phyloP scores from a whole-genome alignment of 2,113 vertebrate genomes.

The Ptilonorhynchus violaceus region DNA sequence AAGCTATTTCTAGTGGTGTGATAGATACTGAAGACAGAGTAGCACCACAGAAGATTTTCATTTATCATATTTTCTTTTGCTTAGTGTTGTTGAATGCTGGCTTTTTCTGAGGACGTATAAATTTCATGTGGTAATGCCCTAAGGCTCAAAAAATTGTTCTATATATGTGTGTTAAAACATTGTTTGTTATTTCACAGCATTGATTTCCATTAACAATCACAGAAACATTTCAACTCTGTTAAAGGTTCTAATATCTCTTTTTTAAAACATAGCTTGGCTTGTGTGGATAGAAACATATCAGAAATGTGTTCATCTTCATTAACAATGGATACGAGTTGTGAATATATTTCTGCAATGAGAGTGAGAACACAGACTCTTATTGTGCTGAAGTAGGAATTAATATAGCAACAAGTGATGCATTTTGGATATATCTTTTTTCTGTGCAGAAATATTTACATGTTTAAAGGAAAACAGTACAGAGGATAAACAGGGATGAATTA shows the following conservation, averaged over 20 bases:
- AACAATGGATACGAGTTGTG: not conserved
- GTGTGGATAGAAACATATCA: not conserved
- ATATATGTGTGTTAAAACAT: not conserved
- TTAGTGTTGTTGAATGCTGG: not conserved
- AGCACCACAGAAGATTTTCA: not conserved
- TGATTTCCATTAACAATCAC: constrained; percentile 23
- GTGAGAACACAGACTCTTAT: not conserved
- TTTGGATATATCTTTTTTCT: not conserved
- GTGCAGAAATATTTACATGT: not conserved
- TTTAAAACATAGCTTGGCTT: constrained; percentile 34
- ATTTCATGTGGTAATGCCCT: not conserved
- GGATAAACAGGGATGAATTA: not conserved
- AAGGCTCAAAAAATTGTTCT: not conserved
- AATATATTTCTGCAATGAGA: not conserved
- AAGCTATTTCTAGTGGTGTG: not conserved
- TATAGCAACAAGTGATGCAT: not conserved
- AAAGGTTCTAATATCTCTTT: constrained; percentile 25
- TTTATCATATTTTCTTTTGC: constrained; percentile 13
- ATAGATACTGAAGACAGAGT: not conserved
- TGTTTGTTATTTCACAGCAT: constrained; percentile 22
- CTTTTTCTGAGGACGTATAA: constrained; percentile 3
- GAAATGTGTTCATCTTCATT: not conserved
- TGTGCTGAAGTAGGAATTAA: not conserved
- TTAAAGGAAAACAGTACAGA: not conserved
- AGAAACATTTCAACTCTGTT: constrained; percentile 30